Evolutionary conservation across 2,113 vertebrate species (phyloP), one percentile per base, ranked within the genome.

Genomic region (Megaleporinus macrocephalus): DNA sequence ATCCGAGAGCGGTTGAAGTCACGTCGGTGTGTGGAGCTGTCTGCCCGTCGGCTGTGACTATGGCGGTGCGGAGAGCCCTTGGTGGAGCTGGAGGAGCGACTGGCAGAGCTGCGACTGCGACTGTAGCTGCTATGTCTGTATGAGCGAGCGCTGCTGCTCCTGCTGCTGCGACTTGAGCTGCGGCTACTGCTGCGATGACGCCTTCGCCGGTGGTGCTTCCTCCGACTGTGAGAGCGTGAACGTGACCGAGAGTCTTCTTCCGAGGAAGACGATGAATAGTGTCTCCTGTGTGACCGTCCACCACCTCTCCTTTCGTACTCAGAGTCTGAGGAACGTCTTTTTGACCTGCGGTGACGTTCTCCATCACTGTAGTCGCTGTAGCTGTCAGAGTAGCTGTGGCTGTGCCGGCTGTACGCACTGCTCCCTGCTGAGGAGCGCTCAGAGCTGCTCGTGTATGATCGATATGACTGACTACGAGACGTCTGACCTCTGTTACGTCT

Each of bases 1-100:
- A 99, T 96, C 81, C 96, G 95, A 9, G 98, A 97, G 55, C 95
- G 95, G 92, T 96, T 98, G 84, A 99, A 99, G 88, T 98, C 95
- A 55, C 96, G 92, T 9, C 94, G 95, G 2, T 79, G 86, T 0
- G 89, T 89, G 0, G 96, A 95, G 75, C 94, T 96, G 75, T 97
- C 96, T 0, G 5, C 91, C 12, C 93, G 87, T 9, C 88, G 83
- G 26, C 88, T 84, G 41, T 83, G 22, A 13, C 92, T 92, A 16
- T 95, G 95, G 24, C 95, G 94, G 89, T 96, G 69, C 84, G 96
- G 77, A 0, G 97, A 98, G 13, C 94, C 95, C 89, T 97, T 94
- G 76, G 90, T 83, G 9, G 94, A 95, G 66, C 91, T 92, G 74
- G 94, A 95, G 12, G 94, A 94, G 82, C 90, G 92, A 84, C 94